A percentile compares a stretch with the other conserved stretches of the same genome.
These are phyloP conservation scores for Trichoplusia ni DNA, from an alignment of 1,140 invertebrate genomes.

Conservation along the genomic window DNA sequence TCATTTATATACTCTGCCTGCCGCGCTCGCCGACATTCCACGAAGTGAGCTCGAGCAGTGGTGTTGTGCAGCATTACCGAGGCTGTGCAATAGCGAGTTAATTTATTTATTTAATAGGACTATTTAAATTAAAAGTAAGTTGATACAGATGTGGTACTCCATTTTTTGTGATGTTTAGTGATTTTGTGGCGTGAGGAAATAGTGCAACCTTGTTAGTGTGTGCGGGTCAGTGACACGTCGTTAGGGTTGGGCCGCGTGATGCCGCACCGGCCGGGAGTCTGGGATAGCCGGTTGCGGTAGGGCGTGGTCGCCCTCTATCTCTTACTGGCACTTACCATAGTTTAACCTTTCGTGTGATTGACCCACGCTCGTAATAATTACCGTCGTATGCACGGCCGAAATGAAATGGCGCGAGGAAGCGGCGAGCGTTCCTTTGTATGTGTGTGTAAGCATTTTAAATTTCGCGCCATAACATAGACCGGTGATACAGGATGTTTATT, in stretches of 20 bases:
- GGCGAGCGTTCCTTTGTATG: too few species aligned
- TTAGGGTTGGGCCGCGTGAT: constrained; percentile 48
- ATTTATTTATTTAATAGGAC: constrained; percentile 80
- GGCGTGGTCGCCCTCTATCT: constrained; percentile 60
- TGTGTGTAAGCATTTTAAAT: too few species aligned
- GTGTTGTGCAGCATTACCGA: constrained; percentile 75
- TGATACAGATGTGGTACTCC: constrained; percentile 43
- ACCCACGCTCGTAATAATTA: too few species aligned
- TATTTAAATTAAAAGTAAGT: constrained; percentile 81
- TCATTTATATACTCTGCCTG: constrained; percentile 75
- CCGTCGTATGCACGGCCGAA: too few species aligned
- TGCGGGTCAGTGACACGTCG: constrained; percentile 71
- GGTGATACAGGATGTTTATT: too few species aligned
- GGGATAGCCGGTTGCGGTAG: constrained; percentile 76
- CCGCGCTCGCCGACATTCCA: constrained; percentile 74
- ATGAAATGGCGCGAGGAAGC: too few species aligned
- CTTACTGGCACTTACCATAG: constrained; percentile 6
- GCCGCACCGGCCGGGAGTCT: constrained; percentile 58
- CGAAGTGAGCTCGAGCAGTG: constrained; percentile 74
- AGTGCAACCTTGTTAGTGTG: constrained; percentile 60
- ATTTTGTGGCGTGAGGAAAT: constrained; percentile 53
- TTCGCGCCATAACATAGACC: too few species aligned
- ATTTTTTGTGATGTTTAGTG: constrained; percentile 53
- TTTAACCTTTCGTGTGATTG: too few species aligned
- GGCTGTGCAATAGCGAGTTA: constrained; percentile 79